Evolutionary conservation across 1,140 invertebrate species (phyloP).

Genomic region (Teleogryllus occipitalis): DNA sequence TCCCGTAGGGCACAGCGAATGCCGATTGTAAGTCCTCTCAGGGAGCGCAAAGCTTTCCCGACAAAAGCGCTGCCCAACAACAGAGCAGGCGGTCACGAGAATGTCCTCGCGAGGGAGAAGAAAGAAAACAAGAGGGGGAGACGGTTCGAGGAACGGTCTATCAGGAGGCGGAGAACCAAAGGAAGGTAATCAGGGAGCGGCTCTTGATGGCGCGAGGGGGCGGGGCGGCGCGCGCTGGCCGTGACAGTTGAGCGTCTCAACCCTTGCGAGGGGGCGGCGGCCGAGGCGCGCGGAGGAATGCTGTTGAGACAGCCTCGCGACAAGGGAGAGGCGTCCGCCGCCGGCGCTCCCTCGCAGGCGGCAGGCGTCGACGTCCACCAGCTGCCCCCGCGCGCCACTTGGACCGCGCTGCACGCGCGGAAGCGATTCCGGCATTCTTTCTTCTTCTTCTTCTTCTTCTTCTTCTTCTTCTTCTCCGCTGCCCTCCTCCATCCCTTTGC

Average conservation of each 20-base stretch:
- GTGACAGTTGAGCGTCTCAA: conserved; percentile 3
- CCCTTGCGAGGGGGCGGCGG: background rate
- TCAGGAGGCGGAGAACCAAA: background rate
- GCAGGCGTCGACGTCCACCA: no score
- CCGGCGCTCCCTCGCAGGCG: no score
- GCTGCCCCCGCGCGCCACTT: no score
- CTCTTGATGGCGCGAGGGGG: background rate
- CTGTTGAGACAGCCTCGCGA: background rate
- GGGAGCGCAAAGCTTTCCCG: no score
- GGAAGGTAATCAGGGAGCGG: background rate
- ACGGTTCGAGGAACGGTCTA: background rate
- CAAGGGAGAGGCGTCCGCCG: background rate
- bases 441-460: no score
- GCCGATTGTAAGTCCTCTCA: no score
- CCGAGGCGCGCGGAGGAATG: background rate
- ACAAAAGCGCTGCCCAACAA: background rate
- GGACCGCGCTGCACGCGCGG: no score
- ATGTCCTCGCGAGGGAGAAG: background rate
- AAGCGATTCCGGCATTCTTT: no score
- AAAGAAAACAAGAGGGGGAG: background rate
- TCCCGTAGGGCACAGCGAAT: no score
- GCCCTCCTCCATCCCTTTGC: no score
- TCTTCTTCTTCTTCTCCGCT: no score
- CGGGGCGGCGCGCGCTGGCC: background rate
- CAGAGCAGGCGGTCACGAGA: background rate